These are phyloP conservation scores for Parotia lawesii DNA, from an alignment of 2,113 vertebrate species.

Conservation along the genomic window DNA sequence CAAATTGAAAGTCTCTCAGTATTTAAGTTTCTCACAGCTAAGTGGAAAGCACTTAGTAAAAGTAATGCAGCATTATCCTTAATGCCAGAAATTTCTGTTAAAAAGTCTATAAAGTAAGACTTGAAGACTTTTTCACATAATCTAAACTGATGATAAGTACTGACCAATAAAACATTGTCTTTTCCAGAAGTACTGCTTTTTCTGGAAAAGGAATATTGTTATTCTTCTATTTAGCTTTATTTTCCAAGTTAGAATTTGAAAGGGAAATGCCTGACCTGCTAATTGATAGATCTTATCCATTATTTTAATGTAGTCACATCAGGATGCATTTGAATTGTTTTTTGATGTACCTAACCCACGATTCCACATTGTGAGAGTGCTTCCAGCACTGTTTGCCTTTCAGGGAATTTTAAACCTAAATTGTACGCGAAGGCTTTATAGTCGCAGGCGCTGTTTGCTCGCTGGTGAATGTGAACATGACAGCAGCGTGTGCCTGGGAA, in stretches of 20 bases:
- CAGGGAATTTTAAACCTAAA: neutral
- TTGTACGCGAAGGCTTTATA: neutral
- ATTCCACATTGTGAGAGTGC: rapidly evolving
- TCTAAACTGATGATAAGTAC: neutral
- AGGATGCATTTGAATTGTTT: neutral
- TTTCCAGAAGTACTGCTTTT: neutral
- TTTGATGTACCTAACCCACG: rapidly evolving
- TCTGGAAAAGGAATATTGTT: neutral
- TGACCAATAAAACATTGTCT: neutral
- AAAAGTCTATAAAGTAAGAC: neutral
- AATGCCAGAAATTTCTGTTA: neutral
- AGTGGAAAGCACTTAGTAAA: neutral
- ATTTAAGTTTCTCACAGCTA: neutral
- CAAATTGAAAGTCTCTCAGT: neutral
- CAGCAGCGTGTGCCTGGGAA: neutral
- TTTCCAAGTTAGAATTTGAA: neutral
- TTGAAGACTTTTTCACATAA: neutral
- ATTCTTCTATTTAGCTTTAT: neutral
- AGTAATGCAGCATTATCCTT: neutral
- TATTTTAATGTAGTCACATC: neutral
- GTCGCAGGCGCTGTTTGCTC: neutral
- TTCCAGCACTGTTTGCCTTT: neutral
- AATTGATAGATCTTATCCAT: neutral
- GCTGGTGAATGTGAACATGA: neutral
- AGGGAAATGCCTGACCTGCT: neutral